Evolutionary conservation across 2,888 invertebrate genomes (phyloP).

Genomic region (Endotricha flammealis): DNA sequence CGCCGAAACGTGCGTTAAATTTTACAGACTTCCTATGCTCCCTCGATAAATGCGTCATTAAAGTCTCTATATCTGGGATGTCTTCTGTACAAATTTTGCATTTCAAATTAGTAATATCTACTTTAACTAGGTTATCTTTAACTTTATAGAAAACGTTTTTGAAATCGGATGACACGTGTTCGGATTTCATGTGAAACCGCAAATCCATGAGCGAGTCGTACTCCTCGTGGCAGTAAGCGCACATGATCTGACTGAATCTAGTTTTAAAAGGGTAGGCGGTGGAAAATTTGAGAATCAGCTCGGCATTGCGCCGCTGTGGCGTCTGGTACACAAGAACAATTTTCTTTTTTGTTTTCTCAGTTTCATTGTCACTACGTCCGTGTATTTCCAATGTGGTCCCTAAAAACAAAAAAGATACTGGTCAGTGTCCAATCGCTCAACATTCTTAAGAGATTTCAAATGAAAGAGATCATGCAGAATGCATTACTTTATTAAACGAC

Average conservation of each 20-base stretch:
- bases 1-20: constrained; percentile 60
- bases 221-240: constrained; percentile 62
- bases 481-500: not conserved
- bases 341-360: constrained; percentile 56
- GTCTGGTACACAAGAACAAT: constrained; percentile 65
- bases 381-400: constrained; percentile 66
- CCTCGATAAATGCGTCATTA: constrained; percentile 57
- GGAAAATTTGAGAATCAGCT: constrained; percentile 59
- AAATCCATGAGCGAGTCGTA: constrained; percentile 47
- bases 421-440: constrained; percentile 46
- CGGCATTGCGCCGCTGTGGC: constrained; percentile 66
- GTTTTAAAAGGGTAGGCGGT: constrained; percentile 69
- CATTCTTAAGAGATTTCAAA: constrained; percentile 3
- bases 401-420: constrained; percentile 72
- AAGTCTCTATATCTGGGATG: constrained; percentile 48
- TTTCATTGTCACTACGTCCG: constrained; percentile 55
- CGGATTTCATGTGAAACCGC: constrained; percentile 52
- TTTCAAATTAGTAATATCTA: constrained; percentile 62
- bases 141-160: constrained; percentile 65
- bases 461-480: constrained; percentile 15
- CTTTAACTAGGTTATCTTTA: constrained; percentile 62
- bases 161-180: constrained; percentile 53
- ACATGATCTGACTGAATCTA: constrained; percentile 62
- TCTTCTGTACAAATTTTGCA: constrained; percentile 56
- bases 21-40: constrained; percentile 59